Base-by-base conservation (phyloP, 2,888 invertebrate genomes). In the Aethes cnicana region DNA sequence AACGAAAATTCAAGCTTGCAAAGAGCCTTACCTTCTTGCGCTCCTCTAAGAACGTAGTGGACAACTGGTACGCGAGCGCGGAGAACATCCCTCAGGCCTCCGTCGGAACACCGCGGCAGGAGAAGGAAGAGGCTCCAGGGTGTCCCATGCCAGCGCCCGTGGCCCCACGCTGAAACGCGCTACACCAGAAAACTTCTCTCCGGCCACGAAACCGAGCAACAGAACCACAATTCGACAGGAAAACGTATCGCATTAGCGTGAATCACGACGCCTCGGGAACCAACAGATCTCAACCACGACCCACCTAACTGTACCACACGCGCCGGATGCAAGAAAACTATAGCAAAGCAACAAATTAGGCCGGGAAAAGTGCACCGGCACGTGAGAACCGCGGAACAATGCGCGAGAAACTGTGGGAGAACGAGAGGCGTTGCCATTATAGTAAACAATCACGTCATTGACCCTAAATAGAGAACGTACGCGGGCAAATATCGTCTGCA, bases 381-480 rank as follows among this genome's bases (percentile, higher is more conserved):
- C 85, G 85, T 85, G 87, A 83, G 86, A 88, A 81, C 74, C 59
- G 63, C 59, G 62, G 81, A 72, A 88, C 86, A 86, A 87, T 85
- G 71, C 80, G 74, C 77, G 79, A 74, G 85, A 87, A 86, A 87
- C 85, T 87, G 85, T 85, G 87, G 73, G 84, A 88, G 81, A 78
- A 68, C 68, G 68, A 78, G 84, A 90, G 90, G 90, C 90, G 90
- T 90, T 90, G 88, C 86, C 90, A 80, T 85, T 79, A 76, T 87
- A 81, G 84, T 89, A 89, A 89, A 90, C 89, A 89, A 86, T 87
- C 86, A 85, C 87, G 90, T 89, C 89, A 90, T 77, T 84, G 74
- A 77, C 79, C 77, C 75, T 71, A 73, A 72, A 77, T 71, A 74
- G 64, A 62, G 66, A 56, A 62, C 60, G 66, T 55, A 62, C 60